Base-by-base conservation (phyloP, 1,140 invertebrate species). In the Psilanteris sp. region DNA sequence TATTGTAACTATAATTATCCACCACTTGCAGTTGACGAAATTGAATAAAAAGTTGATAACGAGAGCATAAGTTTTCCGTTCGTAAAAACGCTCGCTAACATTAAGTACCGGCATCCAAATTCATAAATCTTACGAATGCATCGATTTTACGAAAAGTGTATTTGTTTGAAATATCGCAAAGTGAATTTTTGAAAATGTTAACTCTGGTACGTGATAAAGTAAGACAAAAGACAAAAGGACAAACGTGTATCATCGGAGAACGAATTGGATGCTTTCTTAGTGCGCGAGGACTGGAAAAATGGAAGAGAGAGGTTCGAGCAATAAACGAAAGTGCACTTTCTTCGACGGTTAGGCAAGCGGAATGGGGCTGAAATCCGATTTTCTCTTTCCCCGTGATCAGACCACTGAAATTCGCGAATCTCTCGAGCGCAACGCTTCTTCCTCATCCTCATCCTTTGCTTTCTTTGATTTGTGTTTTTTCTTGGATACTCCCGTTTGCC, bases 291-390 rank as follows among this genome's bases (percentile, higher is more conserved):
- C 52, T 62, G 57, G 61, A 79, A 79, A 79, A 79, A 79, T 68
- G 67, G 66, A 67, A 52, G 61, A 72, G 36, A 71, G 67, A 50
- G 73, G 66, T 62, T 62, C 18, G 37, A 70, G 76, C 76, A 67
- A 75, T 78, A 78, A 75, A 72, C 50, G 61, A 66, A 72, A 79
- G 72, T 79, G 67, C 71, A 72, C 66, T 78, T 78, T 62, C 59
- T 61, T 75, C 71, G 61, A 71, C 50, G 66, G 55, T 78, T 67
- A 74, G 62, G 66, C 59, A 78, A 70, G 72, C 52, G 77, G 64
- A 68, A 76, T 52, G 72, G 54, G 77, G 72, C 41, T 74, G 48
- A 78, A 73, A 78, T 78, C 62, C 68, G 70, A 73, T 78, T 78
- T 78, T 59, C 67, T 70, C 59, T 43, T 72, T 59, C 37, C 52